Evolutionary conservation across 2,888 invertebrate species (phyloP).

Genomic region (Athalia circularis): DNA sequence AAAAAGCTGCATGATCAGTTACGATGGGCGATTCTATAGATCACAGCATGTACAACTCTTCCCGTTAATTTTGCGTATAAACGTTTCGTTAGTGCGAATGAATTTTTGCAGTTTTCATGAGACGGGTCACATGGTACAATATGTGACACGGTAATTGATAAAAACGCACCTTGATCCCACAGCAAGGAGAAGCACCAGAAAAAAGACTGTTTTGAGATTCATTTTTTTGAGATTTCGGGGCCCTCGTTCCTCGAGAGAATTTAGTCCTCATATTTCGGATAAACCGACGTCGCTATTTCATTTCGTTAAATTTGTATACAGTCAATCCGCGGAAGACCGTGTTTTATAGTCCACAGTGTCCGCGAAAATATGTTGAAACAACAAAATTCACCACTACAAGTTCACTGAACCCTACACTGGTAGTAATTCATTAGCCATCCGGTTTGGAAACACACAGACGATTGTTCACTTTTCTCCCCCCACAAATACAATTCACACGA

Average conservation of each 20-base stretch:
- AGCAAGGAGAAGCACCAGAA: slow-evolving; percentile 64
- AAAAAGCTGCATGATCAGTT: too few species aligned
- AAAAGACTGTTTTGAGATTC: slow-evolving; percentile 66
- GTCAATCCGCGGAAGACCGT: background rate
- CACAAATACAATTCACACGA: too few species aligned
- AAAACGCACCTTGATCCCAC: slow-evolving; percentile 67
- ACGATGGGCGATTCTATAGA: too few species aligned
- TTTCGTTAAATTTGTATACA: background rate
- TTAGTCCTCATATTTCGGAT: slow-evolving; percentile 71
- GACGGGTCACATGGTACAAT: background rate
- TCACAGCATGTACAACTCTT: too few species aligned
- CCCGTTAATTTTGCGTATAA: too few species aligned
- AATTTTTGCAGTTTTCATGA: too few species aligned
- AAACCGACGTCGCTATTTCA: slow-evolving; percentile 22
- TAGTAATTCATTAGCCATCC: too few species aligned
- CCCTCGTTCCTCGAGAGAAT: slow-evolving; percentile 7
- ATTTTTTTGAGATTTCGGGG: slow-evolving; percentile 59
- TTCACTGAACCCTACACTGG: too few species aligned
- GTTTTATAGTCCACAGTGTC: background rate
- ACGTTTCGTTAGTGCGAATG: too few species aligned
- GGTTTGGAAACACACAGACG: too few species aligned
- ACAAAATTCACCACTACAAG: background rate
- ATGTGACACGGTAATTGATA: background rate
- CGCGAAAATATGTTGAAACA: background rate
- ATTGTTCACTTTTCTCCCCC: too few species aligned